Conservation (phyloP, 2,797 vertebrate species). For the Pempheris klunzingeri region DNA sequence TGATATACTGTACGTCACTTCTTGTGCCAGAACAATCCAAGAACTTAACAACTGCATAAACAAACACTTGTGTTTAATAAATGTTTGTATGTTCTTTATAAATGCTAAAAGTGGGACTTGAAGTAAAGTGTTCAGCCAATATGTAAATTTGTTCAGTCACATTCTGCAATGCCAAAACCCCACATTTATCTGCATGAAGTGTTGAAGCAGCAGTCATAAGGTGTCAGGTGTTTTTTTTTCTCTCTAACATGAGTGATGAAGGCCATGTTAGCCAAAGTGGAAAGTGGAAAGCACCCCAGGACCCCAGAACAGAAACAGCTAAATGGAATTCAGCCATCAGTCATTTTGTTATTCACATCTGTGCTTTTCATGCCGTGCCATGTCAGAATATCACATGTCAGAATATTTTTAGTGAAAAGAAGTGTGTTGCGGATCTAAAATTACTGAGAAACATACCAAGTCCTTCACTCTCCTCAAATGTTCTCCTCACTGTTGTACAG, state of each 20-base stretch:
- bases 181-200: too few species aligned
- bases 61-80: neutral
- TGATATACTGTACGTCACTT: neutral
- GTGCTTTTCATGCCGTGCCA: too few species aligned
- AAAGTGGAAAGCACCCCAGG: neutral
- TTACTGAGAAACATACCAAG: slow-evolving; percentile 85
- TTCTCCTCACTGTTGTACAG: slow-evolving; percentile 91
- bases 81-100: too few species aligned
- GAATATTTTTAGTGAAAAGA: neutral
- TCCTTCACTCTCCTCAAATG: slow-evolving; percentile 92
- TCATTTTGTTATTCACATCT: neutral
- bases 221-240: too few species aligned
- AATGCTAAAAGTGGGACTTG: too few species aligned
- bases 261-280: neutral
- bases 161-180: too few species aligned
- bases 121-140: too few species aligned
- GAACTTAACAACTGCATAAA: neutral
- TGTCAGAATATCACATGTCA: neutral
- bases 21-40: neutral
- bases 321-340: neutral
- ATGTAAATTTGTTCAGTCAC: too few species aligned
- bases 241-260: neutral
- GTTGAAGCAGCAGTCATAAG: too few species aligned
- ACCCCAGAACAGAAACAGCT: neutral
- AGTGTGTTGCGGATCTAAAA: neutral